Base-by-base conservation (phyloP, 2,113 vertebrate species). In the Salvator merianae region DNA sequence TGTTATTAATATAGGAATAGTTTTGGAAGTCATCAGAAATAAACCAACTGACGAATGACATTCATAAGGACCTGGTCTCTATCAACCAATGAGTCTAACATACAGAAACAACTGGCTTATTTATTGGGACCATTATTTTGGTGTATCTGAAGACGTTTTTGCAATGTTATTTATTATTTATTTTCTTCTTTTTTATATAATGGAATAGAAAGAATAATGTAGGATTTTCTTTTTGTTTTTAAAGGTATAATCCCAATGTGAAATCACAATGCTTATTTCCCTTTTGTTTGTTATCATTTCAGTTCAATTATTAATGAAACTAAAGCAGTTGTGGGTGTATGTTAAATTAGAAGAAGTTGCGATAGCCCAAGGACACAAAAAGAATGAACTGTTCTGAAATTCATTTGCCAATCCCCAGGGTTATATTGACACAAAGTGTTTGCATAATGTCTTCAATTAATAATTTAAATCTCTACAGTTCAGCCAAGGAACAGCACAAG, bases 401-500 rank as follows among this genome's bases (percentile, higher is more conserved):
- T 91, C 47, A 87, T 91, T 93, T 90, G 91, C 55, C 82, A 20
- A 5, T 79, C 70, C 62, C 87, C 53, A 85, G 72, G 75, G 47
- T 87, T 89, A 78, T 75, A 7, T 18, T 84, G 86, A 18, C 81
- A 87, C 7, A 82, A 26, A 85, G 34, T 87, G 79, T 87, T 88
- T 86, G 69, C 81, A 71, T 74, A 88, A 83, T 83, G 92, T 90
- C 79, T 79, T 89, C 84, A 86, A 82, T 91, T 87, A 92, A 90
- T 92, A 83, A 91, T 86, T 93, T 82, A 88, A 66, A 74, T 81
- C 66, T 68, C 82, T 73, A 75, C 76, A 84, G 79, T 79, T 90
- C 87, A 83, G 50, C 55, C 50, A 24, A 79, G 86, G 73, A 65
- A 40, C 28, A 72, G 63, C 34, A 73, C 3, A 38, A 85, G 62